phyloP scores from a whole-genome alignment of 2,113 vertebrate genomes.

The Etia nguti region DNA sequence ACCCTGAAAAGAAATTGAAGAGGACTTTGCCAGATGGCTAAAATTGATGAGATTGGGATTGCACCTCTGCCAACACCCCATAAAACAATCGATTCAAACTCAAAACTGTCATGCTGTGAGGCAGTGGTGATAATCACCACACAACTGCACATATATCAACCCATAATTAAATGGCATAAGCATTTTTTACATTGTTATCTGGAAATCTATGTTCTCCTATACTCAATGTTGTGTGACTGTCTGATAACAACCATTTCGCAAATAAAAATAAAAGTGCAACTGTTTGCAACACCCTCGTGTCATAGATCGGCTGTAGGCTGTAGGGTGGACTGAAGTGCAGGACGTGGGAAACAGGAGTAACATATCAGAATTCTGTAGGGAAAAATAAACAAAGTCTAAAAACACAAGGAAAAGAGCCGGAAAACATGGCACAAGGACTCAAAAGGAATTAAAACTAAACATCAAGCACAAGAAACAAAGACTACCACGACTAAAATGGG shows the following conservation, averaged over 20 bases:
- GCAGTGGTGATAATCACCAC: background rate
- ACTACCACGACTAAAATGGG: background rate
- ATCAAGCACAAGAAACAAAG: background rate
- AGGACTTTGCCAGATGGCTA: background rate
- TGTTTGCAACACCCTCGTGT: background rate
- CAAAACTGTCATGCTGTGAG: fast-evolving
- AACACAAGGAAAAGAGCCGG: background rate
- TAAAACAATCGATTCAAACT: background rate
- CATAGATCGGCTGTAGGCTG: background rate
- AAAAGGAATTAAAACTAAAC: background rate
- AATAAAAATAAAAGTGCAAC: background rate
- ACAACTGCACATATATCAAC: background rate
- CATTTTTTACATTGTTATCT: background rate
- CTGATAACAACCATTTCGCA: background rate
- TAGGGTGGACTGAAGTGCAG: background rate
- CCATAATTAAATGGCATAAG: background rate
- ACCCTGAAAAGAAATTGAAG: background rate
- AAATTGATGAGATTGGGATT: background rate
- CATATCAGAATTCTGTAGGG: background rate
- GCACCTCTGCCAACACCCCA: background rate
- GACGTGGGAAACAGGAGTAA: background rate
- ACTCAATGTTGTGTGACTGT: background rate
- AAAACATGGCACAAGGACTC: background rate
- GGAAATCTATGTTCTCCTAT: background rate
- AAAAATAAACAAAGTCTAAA: background rate